These are phyloP conservation scores for Panopea generosa DNA, from an alignment of 2,888 invertebrate species.

Conservation along the genomic window DNA sequence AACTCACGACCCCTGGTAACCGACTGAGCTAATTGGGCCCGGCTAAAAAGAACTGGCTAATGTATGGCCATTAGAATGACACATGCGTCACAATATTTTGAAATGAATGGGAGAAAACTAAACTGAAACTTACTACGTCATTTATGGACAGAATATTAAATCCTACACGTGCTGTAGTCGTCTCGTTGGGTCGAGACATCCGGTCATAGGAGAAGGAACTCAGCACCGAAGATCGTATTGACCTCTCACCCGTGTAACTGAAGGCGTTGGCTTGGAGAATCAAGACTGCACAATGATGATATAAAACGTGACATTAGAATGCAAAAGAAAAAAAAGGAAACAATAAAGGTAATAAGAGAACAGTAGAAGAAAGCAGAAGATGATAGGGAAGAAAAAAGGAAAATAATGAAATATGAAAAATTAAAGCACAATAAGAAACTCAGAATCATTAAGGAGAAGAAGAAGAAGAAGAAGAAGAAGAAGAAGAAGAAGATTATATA, in stretches of 20 bases:
- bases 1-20: too few species aligned
- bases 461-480: too few species aligned
- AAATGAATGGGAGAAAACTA: too few species aligned
- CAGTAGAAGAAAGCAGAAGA: background rate
- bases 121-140: constrained; percentile 44
- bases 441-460: too few species aligned
- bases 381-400: constrained; percentile 11
- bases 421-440: too few species aligned
- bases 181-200: constrained; percentile 49
- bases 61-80: too few species aligned
- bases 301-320: background rate
- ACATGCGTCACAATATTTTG: too few species aligned
- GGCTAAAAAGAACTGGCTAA: too few species aligned
- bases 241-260: constrained; percentile 57
- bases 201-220: constrained; percentile 54
- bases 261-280: constrained; percentile 7
- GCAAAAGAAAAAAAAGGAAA: too few species aligned
- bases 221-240: constrained; percentile 52
- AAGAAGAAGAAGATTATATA: too few species aligned
- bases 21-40: too few species aligned
- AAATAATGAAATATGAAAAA: too few species aligned
- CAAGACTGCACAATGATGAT: background rate
- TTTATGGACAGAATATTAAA: constrained; percentile 45
- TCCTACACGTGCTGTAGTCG: constrained; percentile 43
- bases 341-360: background rate